phyloP scores from a whole-genome alignment of 2,113 vertebrate genomes.

The Tympanuchus pallidicinctus region DNA sequence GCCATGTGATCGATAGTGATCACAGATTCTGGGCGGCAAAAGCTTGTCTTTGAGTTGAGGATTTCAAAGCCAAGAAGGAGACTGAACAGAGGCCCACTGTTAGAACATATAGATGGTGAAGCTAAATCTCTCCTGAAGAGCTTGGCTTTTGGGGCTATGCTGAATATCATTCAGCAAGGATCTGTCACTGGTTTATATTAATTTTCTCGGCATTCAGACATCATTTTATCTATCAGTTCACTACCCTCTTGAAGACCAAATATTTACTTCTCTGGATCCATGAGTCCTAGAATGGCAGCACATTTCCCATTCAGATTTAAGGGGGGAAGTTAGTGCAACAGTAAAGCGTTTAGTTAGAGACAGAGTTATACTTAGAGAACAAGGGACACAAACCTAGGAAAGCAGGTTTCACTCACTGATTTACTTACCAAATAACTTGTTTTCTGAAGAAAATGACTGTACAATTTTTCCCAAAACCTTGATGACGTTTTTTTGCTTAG shows the following conservation, averaged over 20 bases:
- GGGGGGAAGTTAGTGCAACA: not conserved
- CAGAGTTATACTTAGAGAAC: not conserved
- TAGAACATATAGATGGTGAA: rapidly evolving
- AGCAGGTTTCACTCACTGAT: not conserved
- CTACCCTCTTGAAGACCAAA: not conserved
- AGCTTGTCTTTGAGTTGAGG: not conserved
- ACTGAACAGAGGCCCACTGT: not conserved
- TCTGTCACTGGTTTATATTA: not conserved
- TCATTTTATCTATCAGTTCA: not conserved
- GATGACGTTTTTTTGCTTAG: slow-evolving; percentile 26
- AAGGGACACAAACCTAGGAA: not conserved
- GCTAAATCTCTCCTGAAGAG: not conserved
- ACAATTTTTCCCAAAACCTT: slow-evolving; percentile 16
- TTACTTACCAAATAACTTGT: not conserved
- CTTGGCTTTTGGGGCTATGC: not conserved
- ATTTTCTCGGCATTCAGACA: not conserved
- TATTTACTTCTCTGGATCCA: not conserved
- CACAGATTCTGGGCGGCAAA: not conserved
- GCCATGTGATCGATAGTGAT: not conserved
- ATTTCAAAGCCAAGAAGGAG: not conserved
- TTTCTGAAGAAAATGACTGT: not conserved
- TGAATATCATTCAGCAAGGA: not conserved
- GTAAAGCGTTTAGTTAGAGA: not conserved
- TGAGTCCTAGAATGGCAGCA: not conserved
- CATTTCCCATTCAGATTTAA: not conserved